Base-by-base conservation (phyloP, 2,888 invertebrate species). In the Heteromyza rotundicornis region DNA sequence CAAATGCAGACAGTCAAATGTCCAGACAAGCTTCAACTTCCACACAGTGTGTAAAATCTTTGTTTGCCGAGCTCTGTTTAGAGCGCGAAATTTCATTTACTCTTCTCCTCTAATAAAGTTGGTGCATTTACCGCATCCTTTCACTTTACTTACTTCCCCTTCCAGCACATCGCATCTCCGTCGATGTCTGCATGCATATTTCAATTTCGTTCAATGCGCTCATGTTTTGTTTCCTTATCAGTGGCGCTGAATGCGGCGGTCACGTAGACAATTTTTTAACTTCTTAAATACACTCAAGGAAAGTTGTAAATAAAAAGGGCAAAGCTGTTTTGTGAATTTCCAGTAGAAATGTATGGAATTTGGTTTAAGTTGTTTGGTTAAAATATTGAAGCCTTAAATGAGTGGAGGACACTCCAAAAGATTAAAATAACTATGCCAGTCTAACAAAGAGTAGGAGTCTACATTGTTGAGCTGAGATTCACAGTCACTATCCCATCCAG, bases 191-290 rank as follows among this genome's bases (percentile, higher is more conserved):
- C 40, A 40, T 40, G 40, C 40, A 27, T 61, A 67, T 68, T 69
- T 70, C 59, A 64, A 65, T 68, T 69, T 68, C 56, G 52, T n/a
- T 40, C 14, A 40, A 40, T 10, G 40, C 40, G 16, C 8, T 5
- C 32, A 32, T 32, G 5, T 59, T 59, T 47, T 51, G 5, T 40
- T 10, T 40, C 40, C 40, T n/a, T 40, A 40, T 40, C 40, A 40
- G 40, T n/a, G 5, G 40, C 14, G 14, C 5, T 10, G 5, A n/a
- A 12, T 40, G 5, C 14, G 12, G 5, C n/a, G 40, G 40, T 40
- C 40, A 40, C 40, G 40, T 24, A 32, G 3, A 3, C 12, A n/a
- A n/a, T n/a, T n/a, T n/a, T n/a, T n/a, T n/a, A n/a, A n/a, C 24
- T 12, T 51, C 22, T 12, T n/a, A 2, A 16, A 14, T 51, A 2